Evolutionary conservation across 2,888 invertebrate species (phyloP).

Genomic region (Pachliopta kotzebuea): DNA sequence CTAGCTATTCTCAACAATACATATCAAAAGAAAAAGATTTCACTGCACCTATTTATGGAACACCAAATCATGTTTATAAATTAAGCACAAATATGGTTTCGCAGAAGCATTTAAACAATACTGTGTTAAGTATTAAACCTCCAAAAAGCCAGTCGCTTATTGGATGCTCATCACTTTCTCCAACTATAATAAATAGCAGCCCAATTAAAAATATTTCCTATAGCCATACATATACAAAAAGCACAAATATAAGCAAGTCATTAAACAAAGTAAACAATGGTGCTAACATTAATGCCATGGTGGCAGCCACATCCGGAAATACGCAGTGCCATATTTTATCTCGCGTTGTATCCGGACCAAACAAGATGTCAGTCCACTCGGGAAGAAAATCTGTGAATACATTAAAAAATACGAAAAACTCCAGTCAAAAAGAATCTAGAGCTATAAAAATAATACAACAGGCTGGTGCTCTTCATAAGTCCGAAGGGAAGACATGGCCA

Average conservation of each 20-base stretch:
- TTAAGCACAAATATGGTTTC: constrained; percentile 61
- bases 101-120: constrained; percentile 64
- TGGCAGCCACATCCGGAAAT: constrained; percentile 63
- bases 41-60: constrained; percentile 61
- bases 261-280: constrained; percentile 72
- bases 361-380: constrained; percentile 73
- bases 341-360: constrained; percentile 72
- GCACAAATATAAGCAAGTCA: constrained; percentile 66
- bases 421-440: constrained; percentile 65
- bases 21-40: constrained; percentile 63
- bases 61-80: constrained; percentile 72
- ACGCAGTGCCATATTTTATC: constrained; percentile 74
- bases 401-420: constrained; percentile 64
- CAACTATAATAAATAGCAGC: constrained; percentile 62
- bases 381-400: constrained; percentile 67
- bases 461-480: constrained; percentile 62
- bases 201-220: constrained; percentile 71
- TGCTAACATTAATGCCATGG: constrained; percentile 72
- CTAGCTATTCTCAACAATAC: constrained; percentile 65
- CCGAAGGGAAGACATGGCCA: constrained; percentile 68
- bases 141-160: constrained; percentile 68
- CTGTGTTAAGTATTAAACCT: constrained; percentile 66
- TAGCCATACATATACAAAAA: constrained; percentile 66
- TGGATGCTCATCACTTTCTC: constrained; percentile 60
- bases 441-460: constrained; percentile 81